phyloP scores from a whole-genome alignment of 2,888 invertebrate genomes.

The Lithophane ornitopus region DNA sequence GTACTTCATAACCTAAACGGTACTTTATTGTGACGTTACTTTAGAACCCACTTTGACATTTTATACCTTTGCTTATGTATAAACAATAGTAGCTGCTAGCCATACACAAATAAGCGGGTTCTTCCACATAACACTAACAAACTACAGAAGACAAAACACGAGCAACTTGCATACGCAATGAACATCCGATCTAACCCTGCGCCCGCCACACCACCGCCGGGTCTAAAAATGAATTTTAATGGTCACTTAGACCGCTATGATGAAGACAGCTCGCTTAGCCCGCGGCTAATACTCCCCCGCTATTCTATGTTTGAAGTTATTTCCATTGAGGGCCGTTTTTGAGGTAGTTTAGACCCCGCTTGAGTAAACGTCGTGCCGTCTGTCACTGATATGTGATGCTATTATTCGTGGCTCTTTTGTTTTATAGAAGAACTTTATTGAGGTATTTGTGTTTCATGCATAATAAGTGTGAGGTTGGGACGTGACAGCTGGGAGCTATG shows the following conservation, averaged over 20 bases:
- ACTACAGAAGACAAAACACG: conserved; percentile 55
- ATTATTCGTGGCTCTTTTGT: conserved; percentile 53
- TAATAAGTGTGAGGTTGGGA: conserved; percentile 29
- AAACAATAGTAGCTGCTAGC: not conserved
- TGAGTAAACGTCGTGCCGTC: conserved; percentile 59
- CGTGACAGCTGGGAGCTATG: conserved; percentile 8
- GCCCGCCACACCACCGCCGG: conserved; percentile 68
- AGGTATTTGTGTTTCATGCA: conserved; percentile 46
- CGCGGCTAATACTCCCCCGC: conserved; percentile 69
- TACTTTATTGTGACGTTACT: too few relatives aligned
- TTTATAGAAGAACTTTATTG: conserved; percentile 32
- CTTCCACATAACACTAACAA: conserved; percentile 25
- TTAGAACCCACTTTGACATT: not conserved
- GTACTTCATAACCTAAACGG: too few relatives aligned
- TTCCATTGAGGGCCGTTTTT: conserved; percentile 57
- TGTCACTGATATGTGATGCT: conserved; percentile 54
- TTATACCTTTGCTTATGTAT: not conserved
- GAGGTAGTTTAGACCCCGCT: conserved; percentile 62
- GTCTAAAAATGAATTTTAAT: conserved; percentile 87
- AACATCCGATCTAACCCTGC: conserved; percentile 51
- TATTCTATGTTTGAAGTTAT: conserved; percentile 65
- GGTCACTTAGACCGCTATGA: conserved; percentile 83
- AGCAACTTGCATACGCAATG: conserved; percentile 55
- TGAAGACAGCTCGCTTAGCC: conserved; percentile 78
- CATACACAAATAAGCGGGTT: not conserved